A percentile compares a stretch with the other conserved stretches of the same genome.
Conservation (phyloP, 2,797 vertebrate species). For the Phaenicophaeus curvirostris region DNA sequence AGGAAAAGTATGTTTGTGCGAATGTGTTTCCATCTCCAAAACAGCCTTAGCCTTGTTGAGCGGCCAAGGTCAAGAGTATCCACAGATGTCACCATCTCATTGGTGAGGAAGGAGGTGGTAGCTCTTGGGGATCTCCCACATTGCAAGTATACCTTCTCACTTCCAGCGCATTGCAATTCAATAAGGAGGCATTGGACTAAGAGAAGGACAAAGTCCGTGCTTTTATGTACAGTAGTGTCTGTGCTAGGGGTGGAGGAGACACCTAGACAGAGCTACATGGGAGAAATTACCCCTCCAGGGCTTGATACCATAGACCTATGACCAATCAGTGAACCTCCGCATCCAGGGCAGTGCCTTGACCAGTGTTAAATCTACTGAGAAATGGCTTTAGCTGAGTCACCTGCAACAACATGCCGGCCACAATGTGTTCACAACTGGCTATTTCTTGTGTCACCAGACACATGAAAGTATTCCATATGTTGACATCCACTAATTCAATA, state of each 20-base stretch:
- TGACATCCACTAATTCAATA: constrained; percentile 74
- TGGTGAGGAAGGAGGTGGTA: neutral
- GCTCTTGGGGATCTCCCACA: neutral
- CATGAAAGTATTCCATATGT: constrained; percentile 68
- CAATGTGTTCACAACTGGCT: constrained; percentile 9
- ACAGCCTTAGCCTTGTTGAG: constrained; percentile 27
- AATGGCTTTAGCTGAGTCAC: constrained; percentile 57
- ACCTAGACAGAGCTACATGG: neutral
- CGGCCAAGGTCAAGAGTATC: neutral
- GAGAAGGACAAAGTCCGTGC: neutral
- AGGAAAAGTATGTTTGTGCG: constrained; percentile 62
- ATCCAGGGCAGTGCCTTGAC: neutral
- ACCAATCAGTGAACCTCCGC: neutral
- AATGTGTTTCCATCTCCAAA: constrained; percentile 49
- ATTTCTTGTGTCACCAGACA: constrained; percentile 68
- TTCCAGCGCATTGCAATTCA: neutral
- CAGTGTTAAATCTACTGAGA: constrained; percentile 42
- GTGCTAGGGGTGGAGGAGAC: neutral
- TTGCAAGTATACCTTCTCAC: neutral
- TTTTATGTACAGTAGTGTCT: neutral
- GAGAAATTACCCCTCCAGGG: neutral
- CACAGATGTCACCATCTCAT: neutral
- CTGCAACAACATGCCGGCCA: neutral
- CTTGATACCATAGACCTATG: neutral
- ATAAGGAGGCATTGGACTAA: neutral